Evolutionary conservation across 2,113 vertebrate species (phyloP), one percentile per base, ranked within the genome.

Genomic region (Calyptomena viridis): DNA sequence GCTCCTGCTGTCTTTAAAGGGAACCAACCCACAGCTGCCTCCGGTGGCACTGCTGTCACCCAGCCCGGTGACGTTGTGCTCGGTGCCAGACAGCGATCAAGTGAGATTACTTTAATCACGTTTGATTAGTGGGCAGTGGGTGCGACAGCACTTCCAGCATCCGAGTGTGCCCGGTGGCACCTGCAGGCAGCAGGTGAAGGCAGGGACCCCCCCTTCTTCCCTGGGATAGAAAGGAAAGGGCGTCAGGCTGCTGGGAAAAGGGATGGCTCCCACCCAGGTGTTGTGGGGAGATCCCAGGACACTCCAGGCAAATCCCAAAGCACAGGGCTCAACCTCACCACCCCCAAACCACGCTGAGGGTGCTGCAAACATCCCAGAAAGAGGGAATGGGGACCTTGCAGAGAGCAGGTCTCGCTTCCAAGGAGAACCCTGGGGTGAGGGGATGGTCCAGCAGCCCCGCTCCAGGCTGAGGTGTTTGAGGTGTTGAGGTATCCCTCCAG

Each of bases 321-420:
- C 14, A 2, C 1, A 3, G n/a, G 49, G 56, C 11, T 39, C 12
- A 15, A 12, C 31, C 22, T 33, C 1, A 2, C 31, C 18, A n/a
- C 1, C 28, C 21, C 24, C 5, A 8, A 55, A 22, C 7, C 11
- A 0, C 40, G 20, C 10, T 1, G 3, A 42, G 0, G 3, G 28
- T 35, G 44, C 50, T 33, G 27, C 23, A 6, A 71, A 18, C 8
- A 19, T 37, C 64, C 40, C 56, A 56, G 37, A 13, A 9, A 40
- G n/a, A 40, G 18, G 40, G 31, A 35, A 17, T 0, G 4, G 12
- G 5, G 6, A 49, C 63, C 52, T 30, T 9, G n/a, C 0, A 0
- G 24, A 28, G 31, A 53, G 21, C 27, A 22, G 64, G 6, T n/a
- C 40, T 44, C 35, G 9, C 8, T 25, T n/a, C 7, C 28, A 7